These are phyloP conservation scores for Neodiprion fabricii DNA, from an alignment of 1,140 invertebrate genomes.

Conservation along the genomic window DNA sequence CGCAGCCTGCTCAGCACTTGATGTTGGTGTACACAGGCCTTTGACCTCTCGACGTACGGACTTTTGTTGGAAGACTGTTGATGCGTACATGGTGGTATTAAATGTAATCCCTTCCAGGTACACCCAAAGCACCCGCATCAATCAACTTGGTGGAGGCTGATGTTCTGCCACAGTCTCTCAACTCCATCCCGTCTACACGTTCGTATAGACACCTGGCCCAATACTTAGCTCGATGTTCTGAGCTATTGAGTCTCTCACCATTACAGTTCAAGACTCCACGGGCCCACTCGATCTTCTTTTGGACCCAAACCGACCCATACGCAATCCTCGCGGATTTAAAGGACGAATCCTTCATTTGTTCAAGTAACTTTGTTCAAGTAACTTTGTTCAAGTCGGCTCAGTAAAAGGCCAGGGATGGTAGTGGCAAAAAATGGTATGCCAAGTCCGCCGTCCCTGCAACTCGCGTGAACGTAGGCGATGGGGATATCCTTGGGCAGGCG, in stretches of 20 bases:
- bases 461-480: constrained; percentile 41
- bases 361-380: neutral
- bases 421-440: constrained; percentile 28
- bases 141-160: neutral
- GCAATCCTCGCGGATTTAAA: constrained; percentile 1
- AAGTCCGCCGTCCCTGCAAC: constrained; percentile 35
- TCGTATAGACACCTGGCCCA: constrained; percentile 25
- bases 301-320: constrained; percentile 36
- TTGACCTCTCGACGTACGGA: constrained; percentile 28
- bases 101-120: constrained; percentile 5
- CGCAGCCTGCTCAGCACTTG: constrained; percentile 45
- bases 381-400: neutral
- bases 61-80: constrained; percentile 12
- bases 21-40: constrained; percentile 17
- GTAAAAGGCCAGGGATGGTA: constrained; percentile 9
- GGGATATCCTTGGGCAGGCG: constrained; percentile 41
- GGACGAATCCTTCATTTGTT: too few species aligned
- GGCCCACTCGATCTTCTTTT: constrained; percentile 35
- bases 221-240: constrained; percentile 25
- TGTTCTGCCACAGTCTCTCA: neutral
- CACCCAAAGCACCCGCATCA: neutral
- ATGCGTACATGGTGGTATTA: neutral
- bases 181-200: neutral
- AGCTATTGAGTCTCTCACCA: constrained; percentile 27
- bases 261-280: constrained; percentile 23